These are phyloP conservation scores for Rattus rattus DNA, from an alignment of 2,113 vertebrate genomes.

Conservation along the genomic window DNA sequence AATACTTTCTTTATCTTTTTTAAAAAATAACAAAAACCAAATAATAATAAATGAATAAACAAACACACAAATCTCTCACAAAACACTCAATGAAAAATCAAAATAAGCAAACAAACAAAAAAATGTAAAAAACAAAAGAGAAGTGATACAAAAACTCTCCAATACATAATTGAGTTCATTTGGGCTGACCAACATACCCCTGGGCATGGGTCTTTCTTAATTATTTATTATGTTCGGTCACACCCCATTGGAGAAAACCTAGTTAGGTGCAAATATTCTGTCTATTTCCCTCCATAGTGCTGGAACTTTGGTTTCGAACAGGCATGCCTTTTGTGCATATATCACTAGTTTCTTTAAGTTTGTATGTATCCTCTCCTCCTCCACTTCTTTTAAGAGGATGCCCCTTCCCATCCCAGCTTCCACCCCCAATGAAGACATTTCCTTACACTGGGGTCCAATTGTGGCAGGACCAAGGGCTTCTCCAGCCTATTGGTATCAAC, in stretches of 20 bases:
- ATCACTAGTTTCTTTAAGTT: neutral
- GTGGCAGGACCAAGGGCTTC: too few relatives aligned
- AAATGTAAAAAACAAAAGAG: neutral
- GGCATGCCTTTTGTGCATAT: neutral
- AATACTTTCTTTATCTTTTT: neutral
- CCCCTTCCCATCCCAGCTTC: too few relatives aligned
- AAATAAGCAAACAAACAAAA: neutral
- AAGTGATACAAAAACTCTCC: neutral
- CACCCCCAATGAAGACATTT: too few relatives aligned
- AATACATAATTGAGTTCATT: neutral
- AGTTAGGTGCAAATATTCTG: neutral
- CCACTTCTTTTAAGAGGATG: too few relatives aligned
- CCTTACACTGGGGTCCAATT: too few relatives aligned
- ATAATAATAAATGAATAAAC: neutral
- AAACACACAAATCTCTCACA: neutral
- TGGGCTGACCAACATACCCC: neutral
- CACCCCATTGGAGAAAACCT: neutral
- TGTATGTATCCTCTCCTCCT: neutral
- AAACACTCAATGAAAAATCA: neutral
- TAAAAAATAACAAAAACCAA: neutral
- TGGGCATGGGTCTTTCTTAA: neutral
- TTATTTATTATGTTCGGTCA: neutral
- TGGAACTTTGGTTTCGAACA: neutral
- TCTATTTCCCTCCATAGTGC: neutral
- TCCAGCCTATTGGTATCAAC: too few relatives aligned